Evolutionary conservation across 92 coral and sea anemone species (phyloP), one percentile per base, ranked within the genome.

Genomic region (Porites divaricata): DNA sequence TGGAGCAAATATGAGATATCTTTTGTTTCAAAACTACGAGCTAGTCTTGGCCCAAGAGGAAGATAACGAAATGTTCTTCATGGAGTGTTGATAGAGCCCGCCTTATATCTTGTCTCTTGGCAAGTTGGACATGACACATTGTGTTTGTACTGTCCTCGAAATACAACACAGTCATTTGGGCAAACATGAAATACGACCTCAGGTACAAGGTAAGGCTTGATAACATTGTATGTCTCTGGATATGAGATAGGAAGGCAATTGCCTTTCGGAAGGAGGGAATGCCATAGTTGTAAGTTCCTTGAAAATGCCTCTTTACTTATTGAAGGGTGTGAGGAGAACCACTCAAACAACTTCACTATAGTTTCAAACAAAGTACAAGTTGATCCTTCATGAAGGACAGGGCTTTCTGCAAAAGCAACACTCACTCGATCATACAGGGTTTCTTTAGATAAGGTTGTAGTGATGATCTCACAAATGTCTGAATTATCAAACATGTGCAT

Each of bases 51-150:
- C 1, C 87, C 89, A 6, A 85, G 69, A 22, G 87, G 93, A 12
- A 89, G 56, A 57, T 89, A 85, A 81, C 85, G 84, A 45, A 89
- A 89, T 17, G 89, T 84, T 84, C 92, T 68, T 51, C 35, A 23
- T 10, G 85, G 91, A 12, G 24, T 63, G 15, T 88, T 83, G n/a
- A n/a, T n/a, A n/a, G n/a, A n/a, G 6, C 56, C 57, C 9, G 10
- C 54, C 14, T 48, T 70, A 25, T 15, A 70, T 16, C 75, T 15
- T 19, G 57, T 2, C 23, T 70, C 56, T 1, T 70, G 16, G 75
- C 75, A 70, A 8, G 41, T 70, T 1, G 75, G 75, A n/a, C 59
- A 70, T 22, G 56, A 6, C 26, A 70, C 75, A 17, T 9, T 70
- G 9, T 70, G 23, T 48, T 70, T 49, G 23, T 15, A 48, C 45